These are phyloP conservation scores for Cynaeus angustus DNA, from an alignment of 2,888 invertebrate species.

Conservation along the genomic window DNA sequence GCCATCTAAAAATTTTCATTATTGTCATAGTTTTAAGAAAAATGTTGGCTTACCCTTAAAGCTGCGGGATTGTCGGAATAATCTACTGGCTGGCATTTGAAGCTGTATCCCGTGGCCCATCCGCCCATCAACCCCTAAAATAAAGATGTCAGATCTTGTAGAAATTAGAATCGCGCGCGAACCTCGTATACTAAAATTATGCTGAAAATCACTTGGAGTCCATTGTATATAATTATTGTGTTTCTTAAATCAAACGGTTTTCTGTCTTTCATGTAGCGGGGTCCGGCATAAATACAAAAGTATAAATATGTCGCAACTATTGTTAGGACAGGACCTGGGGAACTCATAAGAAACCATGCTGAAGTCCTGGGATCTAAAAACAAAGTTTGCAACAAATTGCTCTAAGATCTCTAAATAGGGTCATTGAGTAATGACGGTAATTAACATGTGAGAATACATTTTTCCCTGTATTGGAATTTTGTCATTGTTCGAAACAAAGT, in stretches of 20 bases:
- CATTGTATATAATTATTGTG: slow-evolving; percentile 89
- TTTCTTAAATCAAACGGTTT: slow-evolving; percentile 88
- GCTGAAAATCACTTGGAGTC: slow-evolving; percentile 89
- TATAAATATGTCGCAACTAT: slow-evolving; percentile 81
- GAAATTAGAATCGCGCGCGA: background rate
- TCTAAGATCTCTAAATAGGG: no score
- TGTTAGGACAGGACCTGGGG: slow-evolving; percentile 78
- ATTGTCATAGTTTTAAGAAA: background rate
- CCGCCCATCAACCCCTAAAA: slow-evolving; percentile 67
- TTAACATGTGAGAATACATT: background rate
- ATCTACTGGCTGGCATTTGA: slow-evolving; percentile 83
- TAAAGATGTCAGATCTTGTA: background rate
- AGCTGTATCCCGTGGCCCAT: slow-evolving; percentile 77
- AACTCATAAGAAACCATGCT: slow-evolving; percentile 82
- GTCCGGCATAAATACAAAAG: slow-evolving; percentile 86
- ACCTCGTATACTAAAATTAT: slow-evolving; percentile 69
- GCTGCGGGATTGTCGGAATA: slow-evolving; percentile 76
- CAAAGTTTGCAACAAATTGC: background rate
- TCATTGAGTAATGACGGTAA: background rate
- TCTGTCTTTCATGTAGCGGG: slow-evolving; percentile 89
- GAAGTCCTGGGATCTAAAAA: slow-evolving; percentile 77
- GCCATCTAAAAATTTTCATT: slow-evolving; percentile 62
- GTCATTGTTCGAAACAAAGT: background rate
- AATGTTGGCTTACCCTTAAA: slow-evolving; percentile 61
- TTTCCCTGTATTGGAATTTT: background rate